Conservation (phyloP, 2,888 invertebrate genomes). For the Automeris io region DNA sequence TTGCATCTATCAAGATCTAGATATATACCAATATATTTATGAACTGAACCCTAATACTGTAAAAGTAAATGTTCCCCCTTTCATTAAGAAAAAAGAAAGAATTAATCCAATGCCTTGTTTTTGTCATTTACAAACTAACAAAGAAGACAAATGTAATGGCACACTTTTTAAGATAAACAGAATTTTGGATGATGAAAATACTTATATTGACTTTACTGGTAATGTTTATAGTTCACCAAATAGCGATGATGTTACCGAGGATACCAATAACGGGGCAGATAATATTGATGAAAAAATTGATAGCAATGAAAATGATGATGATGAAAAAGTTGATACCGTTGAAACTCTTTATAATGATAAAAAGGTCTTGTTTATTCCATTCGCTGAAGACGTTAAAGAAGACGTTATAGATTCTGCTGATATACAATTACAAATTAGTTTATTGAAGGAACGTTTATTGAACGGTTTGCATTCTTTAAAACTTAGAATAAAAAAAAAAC, state of each 20-base stretch:
- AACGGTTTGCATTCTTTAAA: too few species aligned
- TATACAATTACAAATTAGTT: too few species aligned
- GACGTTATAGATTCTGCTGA: background rate
- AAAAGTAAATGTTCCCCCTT: conserved; percentile 32
- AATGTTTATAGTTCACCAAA: conserved; percentile 35
- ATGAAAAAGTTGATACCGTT: background rate
- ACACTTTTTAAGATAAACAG: background rate
- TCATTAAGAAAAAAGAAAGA: conserved; percentile 36
- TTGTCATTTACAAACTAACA: conserved; percentile 32
- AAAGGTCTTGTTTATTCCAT: background rate
- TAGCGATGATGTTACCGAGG: conserved; percentile 9
- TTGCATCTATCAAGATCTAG: conserved; percentile 34
- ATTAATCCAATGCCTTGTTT: conserved; percentile 40
- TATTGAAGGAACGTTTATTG: too few species aligned
- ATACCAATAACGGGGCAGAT: background rate
- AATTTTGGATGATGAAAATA: conserved; percentile 19
- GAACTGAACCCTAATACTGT: conserved; percentile 32
- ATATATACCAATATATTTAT: conserved; percentile 41
- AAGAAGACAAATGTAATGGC: conserved; percentile 14
- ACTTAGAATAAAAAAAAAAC: too few species aligned
- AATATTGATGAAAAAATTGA: background rate
- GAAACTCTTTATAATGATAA: background rate
- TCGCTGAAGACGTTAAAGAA: background rate
- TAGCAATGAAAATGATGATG: background rate
- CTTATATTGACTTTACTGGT: conserved; percentile 15